Conservation (phyloP, 2,113 vertebrate genomes). For the Chloropsis cyanopogon region DNA sequence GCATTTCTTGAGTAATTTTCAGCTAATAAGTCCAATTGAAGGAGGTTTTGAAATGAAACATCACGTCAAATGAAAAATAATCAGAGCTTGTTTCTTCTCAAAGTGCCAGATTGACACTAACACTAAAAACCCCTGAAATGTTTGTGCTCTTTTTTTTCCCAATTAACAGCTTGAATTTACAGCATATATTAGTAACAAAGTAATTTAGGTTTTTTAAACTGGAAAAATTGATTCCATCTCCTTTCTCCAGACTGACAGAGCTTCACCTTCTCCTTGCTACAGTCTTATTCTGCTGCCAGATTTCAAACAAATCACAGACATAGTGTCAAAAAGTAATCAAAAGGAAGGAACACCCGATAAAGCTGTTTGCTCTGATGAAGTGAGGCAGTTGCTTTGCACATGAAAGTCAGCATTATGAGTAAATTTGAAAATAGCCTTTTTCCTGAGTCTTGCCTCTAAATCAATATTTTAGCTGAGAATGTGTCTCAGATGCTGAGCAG, state of each 20-base stretch:
- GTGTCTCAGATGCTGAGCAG: neutral
- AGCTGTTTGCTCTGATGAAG: neutral
- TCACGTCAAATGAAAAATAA: constrained; percentile 12
- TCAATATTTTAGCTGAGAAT: neutral
- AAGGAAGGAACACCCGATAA: neutral
- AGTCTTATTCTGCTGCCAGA: neutral
- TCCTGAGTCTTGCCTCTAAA: neutral
- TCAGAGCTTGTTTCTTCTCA: neutral
- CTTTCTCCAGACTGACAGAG: neutral
- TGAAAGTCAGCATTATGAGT: neutral
- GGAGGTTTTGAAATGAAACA: neutral
- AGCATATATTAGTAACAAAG: neutral
- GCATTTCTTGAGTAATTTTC: neutral
- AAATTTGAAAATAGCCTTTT: neutral
- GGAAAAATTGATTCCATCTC: neutral
- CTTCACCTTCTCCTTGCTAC: neutral
- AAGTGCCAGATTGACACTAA: neutral
- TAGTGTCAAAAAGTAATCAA: neutral
- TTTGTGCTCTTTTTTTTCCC: neutral
- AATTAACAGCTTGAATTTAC: constrained; percentile 22
- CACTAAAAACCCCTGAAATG: neutral
- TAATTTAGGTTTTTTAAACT: neutral
- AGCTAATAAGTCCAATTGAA: neutral
- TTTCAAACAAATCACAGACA: neutral
- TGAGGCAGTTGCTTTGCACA: neutral